Base-by-base conservation (phyloP, 2,888 invertebrate species). In the Galerucella calmariensis region DNA sequence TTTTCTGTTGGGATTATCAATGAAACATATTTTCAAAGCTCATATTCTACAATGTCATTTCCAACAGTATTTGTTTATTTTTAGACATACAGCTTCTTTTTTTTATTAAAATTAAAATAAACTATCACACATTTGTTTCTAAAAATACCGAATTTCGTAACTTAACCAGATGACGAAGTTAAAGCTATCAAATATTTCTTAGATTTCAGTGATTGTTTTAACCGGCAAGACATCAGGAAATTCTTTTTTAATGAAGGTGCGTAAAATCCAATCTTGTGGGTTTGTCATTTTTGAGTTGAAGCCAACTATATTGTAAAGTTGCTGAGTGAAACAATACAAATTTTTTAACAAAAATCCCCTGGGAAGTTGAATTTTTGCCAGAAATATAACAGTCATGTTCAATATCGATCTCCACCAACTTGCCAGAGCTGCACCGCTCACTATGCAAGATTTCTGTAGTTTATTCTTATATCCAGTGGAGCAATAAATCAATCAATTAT, bases 141-240 rank as follows among this genome's bases (percentile, higher is more conserved):
- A 56, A 20, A 56, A 56, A 56, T 56, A 56, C 9, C 3, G 9
- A 2, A 56, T 56, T 56, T 56, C 16, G 56, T 56, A 56, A 56
- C 56, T 56, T 16, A 2, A 10, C 20, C 56, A 56, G 20, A 56
- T 56, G 56, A 56, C 16, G 56, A 16, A 56, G 56, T 56, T 10
- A 56, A 56, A 56, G 56, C 56, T 56, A 56, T 56, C 56, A 56
- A 56, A 56, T 56, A 56, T 10, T 56, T 20, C 56, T 56, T 16
- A 16, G 20, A 16, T 12, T 56, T 56, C 16, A 16, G 56, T 16
- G 10, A 20, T 56, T 56, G 56, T 56, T 56, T 56, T 56, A 10
- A 56, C 16, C 20, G 2, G 20, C 16, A 56, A 20, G 20, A 56
- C 56, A n/a, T n/a, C n/a, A 56, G 56, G 20, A 56, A 56, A 16